A percentile compares a stretch with the other conserved stretches of the same genome.
Conservation (phyloP, 2,888 invertebrate genomes). For the Limenitis camilla region DNA sequence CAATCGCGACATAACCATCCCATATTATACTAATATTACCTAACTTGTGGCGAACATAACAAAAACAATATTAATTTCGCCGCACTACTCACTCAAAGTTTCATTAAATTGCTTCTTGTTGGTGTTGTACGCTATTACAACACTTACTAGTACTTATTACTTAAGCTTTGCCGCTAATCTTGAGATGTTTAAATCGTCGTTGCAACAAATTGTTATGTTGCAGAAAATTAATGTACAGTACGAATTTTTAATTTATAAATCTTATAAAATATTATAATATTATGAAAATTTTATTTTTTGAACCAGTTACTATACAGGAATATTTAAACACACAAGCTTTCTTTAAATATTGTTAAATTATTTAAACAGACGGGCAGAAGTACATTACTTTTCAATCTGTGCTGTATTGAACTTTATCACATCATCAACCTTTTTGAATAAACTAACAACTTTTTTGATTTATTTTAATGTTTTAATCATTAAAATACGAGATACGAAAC, state of each 20-base stretch:
- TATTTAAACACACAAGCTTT: too few species aligned
- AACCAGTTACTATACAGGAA: too few species aligned
- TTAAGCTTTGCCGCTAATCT: constrained; percentile 1
- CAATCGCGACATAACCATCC: constrained; percentile 61
- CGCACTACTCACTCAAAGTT: constrained; percentile 42
- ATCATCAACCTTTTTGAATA: constrained; percentile 13
- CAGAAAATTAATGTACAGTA: background rate
- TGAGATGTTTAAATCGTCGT: background rate
- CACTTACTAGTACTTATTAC: constrained; percentile 6
- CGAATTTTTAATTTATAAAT: too few species aligned
- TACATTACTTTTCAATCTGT: constrained; percentile 1
- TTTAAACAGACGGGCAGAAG: background rate
- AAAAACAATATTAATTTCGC: constrained; percentile 58
- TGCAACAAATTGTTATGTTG: background rate
- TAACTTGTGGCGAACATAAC: constrained; percentile 52
- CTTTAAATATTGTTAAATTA: too few species aligned
- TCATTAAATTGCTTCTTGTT: constrained; percentile 23
- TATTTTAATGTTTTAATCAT: constrained; percentile 4
- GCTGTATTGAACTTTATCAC: constrained; percentile 12
- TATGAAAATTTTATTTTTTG: too few species aligned
- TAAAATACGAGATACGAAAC: background rate
- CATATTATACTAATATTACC: constrained; percentile 60
- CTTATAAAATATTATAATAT: too few species aligned
- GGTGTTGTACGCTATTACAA: constrained; percentile 11
- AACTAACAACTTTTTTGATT: constrained; percentile 7